phyloP scores from a whole-genome alignment of 2,888 invertebrate species.

The Stratiomys singularior region DNA sequence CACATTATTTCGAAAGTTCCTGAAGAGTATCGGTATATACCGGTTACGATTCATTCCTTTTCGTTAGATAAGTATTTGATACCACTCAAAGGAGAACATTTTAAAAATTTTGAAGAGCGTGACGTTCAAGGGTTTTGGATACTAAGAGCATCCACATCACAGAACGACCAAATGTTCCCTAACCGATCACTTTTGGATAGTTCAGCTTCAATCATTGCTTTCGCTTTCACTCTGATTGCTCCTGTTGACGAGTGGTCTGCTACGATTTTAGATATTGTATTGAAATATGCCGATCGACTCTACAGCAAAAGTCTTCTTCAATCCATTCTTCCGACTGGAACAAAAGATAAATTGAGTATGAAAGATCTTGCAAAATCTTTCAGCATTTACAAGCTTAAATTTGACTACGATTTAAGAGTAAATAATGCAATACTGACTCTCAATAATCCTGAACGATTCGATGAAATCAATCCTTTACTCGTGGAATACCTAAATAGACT shows the following conservation, averaged over 20 bases:
- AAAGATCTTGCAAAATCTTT: slow-evolving; percentile 59
- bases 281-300: slow-evolving; percentile 73
- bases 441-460: neutral
- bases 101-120: slow-evolving; percentile 17
- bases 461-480: slow-evolving; percentile 44
- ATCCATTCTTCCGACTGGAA: neutral
- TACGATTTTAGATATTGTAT: slow-evolving; percentile 69
- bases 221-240: slow-evolving; percentile 71
- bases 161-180: slow-evolving; percentile 52
- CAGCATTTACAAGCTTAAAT: slow-evolving; percentile 53
- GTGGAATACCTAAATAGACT: slow-evolving; percentile 48
- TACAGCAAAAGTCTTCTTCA: slow-evolving; percentile 63
- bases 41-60: slow-evolving; percentile 49
- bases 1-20: slow-evolving; percentile 53
- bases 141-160: slow-evolving; percentile 54
- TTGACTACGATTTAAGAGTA: slow-evolving; percentile 45
- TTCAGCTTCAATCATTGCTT: slow-evolving; percentile 69
- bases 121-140: slow-evolving; percentile 48
- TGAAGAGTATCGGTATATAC: slow-evolving; percentile 46
- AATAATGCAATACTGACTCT: neutral
- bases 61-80: slow-evolving; percentile 9
- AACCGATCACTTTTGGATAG: slow-evolving; percentile 68
- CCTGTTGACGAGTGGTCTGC: slow-evolving; percentile 70
- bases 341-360: slow-evolving; percentile 55
- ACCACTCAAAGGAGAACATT: neutral